Base-by-base conservation (phyloP, 2,113 vertebrate genomes). In the Bubo scandiacus region DNA sequence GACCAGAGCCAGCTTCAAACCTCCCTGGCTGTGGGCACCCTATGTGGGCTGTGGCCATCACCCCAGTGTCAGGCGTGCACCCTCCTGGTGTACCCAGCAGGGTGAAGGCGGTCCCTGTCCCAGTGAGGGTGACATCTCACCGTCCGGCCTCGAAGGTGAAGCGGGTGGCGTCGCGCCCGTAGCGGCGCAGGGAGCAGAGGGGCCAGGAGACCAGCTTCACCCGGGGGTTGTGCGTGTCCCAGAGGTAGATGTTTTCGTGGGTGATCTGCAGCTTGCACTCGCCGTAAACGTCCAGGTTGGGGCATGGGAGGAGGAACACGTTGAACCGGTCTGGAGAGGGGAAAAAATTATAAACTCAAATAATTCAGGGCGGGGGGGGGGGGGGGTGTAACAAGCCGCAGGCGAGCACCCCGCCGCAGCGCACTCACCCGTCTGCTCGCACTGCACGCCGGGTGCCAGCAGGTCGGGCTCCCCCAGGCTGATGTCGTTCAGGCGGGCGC, bases 251-350 rank as follows among this genome's bases (percentile, higher is more conserved):
- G 97, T 99, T 99, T 96, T 99, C 99, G 0, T 99, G 99, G 55
- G 99, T 99, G 96, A 99, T 99, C 98, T 99, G 99, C 98, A 99
- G 98, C 98, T 99, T 99, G 96, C 99, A 99, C 97, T 99, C 99
- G 4, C 99, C 99, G 0, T 99, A 99, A 90, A 99, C 98, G n/a
- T 99, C 99, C 98, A 99, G 97, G 97, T 99, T 99, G 70, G 99
- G 99, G 92, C 99, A 99, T 40, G 99, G 99, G 38, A 99, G 94
- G 93, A 99, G 98, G 98, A 99, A 99, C 92, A 99, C 99, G 7
- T 97, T 99, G 94, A 99, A 99, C 34, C 99, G 99, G 92, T 99
- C 99, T 99, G 96, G 27, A 55, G 25, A 26, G 27, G n/a, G 43
- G 6, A 2, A 26, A 52, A 36, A 80, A 45, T 43, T 43, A 43